These are phyloP conservation scores for Sarcophaga peregrina DNA, from an alignment of 1,140 invertebrate species.

Conservation along the genomic window DNA sequence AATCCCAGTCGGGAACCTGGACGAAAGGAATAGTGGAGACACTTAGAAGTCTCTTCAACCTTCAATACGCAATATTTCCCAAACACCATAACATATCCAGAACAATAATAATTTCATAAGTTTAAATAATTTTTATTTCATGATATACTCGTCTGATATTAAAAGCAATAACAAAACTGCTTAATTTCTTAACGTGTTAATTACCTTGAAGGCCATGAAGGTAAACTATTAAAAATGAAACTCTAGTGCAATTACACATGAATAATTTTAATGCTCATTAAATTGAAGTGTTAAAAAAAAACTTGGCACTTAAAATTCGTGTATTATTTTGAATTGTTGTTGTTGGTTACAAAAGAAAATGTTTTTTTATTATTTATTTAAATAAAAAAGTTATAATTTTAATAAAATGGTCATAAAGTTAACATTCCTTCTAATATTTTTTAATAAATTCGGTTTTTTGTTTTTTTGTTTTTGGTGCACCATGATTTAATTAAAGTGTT, in stretches of 20 bases:
- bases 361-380: background rate
- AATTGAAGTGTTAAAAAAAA: background rate
- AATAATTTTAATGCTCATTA: background rate
- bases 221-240: background rate
- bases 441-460: too few relatives aligned
- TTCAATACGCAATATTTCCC: background rate
- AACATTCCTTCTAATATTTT: too few relatives aligned
- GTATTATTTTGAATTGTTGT: background rate
- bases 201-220: background rate
- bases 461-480: background rate
- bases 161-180: background rate
- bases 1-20: too few relatives aligned
- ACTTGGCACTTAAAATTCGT: background rate
- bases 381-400: too few relatives aligned
- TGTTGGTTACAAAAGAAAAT: background rate
- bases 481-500: conserved; percentile 8
- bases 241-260: background rate
- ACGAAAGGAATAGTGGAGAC: too few relatives aligned
- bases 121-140: too few relatives aligned
- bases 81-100: background rate
- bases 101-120: too few relatives aligned
- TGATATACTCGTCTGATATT: too few relatives aligned
- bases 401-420: too few relatives aligned
- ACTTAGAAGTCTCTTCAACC: too few relatives aligned
- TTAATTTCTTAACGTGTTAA: background rate